phyloP scores from a whole-genome alignment of 2,113 vertebrate species.

The Otocyon megalotis region DNA sequence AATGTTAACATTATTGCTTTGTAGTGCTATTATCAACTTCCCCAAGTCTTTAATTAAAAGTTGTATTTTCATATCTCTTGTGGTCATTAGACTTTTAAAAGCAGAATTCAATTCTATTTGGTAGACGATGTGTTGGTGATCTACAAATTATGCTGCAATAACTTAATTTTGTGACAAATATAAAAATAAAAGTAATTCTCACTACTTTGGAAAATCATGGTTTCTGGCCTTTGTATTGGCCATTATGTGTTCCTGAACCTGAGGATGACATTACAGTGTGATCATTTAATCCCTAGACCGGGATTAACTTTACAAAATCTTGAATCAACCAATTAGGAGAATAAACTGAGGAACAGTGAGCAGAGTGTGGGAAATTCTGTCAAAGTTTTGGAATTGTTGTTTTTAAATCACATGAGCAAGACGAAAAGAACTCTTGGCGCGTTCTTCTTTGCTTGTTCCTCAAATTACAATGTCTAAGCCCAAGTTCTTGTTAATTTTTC shows the following conservation, averaged over 20 bases:
- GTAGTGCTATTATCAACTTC: background rate
- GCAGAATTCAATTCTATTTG: slow-evolving; percentile 4
- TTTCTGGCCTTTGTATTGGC: background rate
- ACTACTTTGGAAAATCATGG: background rate
- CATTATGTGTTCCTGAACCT: background rate
- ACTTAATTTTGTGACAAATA: background rate
- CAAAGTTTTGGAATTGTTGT: background rate
- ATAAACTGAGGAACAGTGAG: background rate
- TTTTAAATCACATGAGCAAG: background rate
- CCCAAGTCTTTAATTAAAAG: background rate
- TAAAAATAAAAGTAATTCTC: background rate
- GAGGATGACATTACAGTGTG: background rate
- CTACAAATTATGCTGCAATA: slow-evolving; percentile 1
- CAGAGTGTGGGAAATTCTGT: background rate
- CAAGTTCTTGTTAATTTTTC: background rate
- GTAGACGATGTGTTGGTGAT: background rate
- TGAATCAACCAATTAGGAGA: background rate
- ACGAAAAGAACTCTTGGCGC: background rate
- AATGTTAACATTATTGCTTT: background rate
- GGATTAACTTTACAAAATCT: background rate
- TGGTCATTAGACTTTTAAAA: background rate
- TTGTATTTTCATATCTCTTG: background rate
- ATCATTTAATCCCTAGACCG: background rate
- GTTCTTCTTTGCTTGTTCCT: background rate
- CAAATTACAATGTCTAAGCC: background rate